A percentile compares a stretch with the other conserved stretches of the same genome.
phyloP scores from a whole-genome alignment of 2,888 invertebrate genomes.

The Nycteola revayana region DNA sequence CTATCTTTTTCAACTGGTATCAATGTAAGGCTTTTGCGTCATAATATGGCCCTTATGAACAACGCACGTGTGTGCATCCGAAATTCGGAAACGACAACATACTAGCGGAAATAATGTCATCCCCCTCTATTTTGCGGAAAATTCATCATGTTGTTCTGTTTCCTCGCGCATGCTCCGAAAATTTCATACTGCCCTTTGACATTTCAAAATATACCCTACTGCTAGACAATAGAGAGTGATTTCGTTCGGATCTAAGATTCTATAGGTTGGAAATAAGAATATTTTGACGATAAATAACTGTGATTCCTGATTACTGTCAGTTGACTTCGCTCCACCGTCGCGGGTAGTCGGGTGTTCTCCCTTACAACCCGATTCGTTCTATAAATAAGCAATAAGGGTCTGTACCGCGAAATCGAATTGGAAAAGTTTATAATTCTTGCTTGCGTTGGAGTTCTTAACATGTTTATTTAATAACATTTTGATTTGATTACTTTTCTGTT shows the following conservation, averaged over 20 bases:
- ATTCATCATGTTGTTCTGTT: conserved; percentile 28
- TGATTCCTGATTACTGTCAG: conserved; percentile 51
- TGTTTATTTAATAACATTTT: too few relatives aligned
- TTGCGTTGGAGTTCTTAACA: too few relatives aligned
- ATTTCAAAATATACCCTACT: conserved; percentile 45
- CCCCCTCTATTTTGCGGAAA: conserved; percentile 32
- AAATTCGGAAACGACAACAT: conserved; percentile 31
- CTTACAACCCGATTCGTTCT: background rate
- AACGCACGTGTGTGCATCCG: conserved; percentile 40
- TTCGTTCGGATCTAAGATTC: conserved; percentile 19
- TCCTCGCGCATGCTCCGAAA: conserved; percentile 63
- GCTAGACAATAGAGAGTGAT: conserved; percentile 36
- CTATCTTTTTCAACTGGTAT: too few relatives aligned
- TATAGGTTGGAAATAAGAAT: conserved; percentile 33
- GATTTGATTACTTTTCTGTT: too few relatives aligned
- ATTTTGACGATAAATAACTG: conserved; percentile 32
- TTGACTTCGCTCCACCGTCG: conserved; percentile 36
- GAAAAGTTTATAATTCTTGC: conserved; percentile 17
- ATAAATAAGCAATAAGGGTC: background rate
- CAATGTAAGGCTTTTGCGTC: background rate
- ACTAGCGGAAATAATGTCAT: conserved; percentile 35
- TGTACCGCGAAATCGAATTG: conserved; percentile 10
- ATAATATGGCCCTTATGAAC: conserved; percentile 18
- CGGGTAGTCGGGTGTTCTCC: conserved; percentile 29
- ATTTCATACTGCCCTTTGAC: conserved; percentile 27